Evolutionary conservation across 2,797 vertebrate species (phyloP).

Genomic region (Melanotaenia trifasciata): DNA sequence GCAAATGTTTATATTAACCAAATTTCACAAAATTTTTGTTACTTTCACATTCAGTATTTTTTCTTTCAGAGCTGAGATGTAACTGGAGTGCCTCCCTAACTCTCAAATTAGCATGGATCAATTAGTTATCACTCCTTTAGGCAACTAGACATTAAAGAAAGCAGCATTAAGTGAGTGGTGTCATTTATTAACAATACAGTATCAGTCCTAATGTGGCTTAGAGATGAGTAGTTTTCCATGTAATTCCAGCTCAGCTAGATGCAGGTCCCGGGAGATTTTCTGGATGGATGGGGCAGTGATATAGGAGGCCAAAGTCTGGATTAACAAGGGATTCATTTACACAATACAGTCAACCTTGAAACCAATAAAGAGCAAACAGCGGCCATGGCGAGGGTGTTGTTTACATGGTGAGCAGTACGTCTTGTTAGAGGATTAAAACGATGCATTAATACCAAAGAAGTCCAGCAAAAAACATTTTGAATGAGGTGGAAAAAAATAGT

Average conservation of each 20-base stretch:
- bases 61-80: neutral
- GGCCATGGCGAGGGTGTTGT: constrained; percentile 5
- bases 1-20: too few relatives aligned
- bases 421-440: constrained; percentile 14
- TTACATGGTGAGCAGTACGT: constrained; percentile 8
- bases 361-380: constrained; percentile 6
- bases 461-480: constrained; percentile 5
- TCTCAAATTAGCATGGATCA: neutral
- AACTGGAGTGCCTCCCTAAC: neutral
- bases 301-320: constrained; percentile 40
- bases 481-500: constrained; percentile 21
- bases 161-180: neutral
- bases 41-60: too few relatives aligned
- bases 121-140: too few relatives aligned
- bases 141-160: too few relatives aligned
- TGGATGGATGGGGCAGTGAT: constrained; percentile 27
- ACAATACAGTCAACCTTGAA: constrained; percentile 45
- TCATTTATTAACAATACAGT: neutral
- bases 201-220: neutral
- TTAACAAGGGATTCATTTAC: constrained; percentile 37
- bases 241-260: neutral
- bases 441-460: constrained; percentile 1
- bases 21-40: too few relatives aligned
- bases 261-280: constrained; percentile 30
- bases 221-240: neutral